These are phyloP conservation scores for Drosophila barbarae DNA, from an alignment of 2,888 invertebrate species.

Conservation along the genomic window DNA sequence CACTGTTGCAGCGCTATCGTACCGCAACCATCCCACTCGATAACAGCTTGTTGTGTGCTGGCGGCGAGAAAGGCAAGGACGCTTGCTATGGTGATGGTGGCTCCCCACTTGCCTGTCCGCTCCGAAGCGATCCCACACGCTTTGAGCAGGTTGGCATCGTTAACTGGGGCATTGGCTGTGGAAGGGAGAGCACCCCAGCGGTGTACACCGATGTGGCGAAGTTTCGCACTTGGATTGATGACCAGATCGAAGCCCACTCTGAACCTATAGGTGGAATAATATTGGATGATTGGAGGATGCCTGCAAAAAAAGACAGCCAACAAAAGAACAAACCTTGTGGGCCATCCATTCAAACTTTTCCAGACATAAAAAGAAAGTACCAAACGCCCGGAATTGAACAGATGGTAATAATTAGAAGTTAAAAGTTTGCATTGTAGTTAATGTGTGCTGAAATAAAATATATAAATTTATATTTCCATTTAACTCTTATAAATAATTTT, in stretches of 20 bases:
- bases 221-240: conserved; percentile 1
- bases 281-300: background rate
- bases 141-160: conserved; percentile 83
- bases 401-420: no score
- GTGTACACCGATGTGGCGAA: conserved; percentile 86
- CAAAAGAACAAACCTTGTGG: background rate
- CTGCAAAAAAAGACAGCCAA: background rate
- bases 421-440: no score
- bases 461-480: no score
- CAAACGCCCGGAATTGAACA: no score
- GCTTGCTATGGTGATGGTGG: conserved; percentile 89
- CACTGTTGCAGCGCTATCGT: conserved; percentile 40
- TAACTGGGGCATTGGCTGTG: conserved; percentile 83
- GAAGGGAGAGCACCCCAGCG: conserved; percentile 82
- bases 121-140: conserved; percentile 68
- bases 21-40: conserved; percentile 81
- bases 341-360: background rate
- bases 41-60: conserved; percentile 87
- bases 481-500: no score
- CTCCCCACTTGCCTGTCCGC: conserved; percentile 87
- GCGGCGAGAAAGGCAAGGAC: conserved; percentile 85
- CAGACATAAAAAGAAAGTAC: no score
- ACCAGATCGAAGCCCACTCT: background rate
- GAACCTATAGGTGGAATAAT: background rate
- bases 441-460: no score